Conservation (phyloP, 2,888 invertebrate species). For the Amblyteles armatorius region DNA sequence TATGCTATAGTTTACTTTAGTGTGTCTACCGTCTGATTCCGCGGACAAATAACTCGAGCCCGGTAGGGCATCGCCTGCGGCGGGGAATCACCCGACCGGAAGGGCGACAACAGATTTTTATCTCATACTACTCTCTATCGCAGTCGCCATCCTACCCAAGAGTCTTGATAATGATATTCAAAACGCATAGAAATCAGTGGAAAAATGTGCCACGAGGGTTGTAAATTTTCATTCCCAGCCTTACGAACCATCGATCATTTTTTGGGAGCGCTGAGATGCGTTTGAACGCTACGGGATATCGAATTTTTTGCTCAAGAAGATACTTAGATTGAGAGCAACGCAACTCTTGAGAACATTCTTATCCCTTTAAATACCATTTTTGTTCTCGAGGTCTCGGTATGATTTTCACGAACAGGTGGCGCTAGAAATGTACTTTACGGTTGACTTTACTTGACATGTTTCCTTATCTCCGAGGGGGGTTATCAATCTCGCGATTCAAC, state of each 20-base stretch:
- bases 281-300: neutral
- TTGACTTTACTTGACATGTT: neutral
- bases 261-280: slow-evolving; percentile 8
- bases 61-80: neutral
- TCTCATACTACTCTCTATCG: neutral
- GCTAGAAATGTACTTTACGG: neutral
- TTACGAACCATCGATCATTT: neutral
- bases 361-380: no score
- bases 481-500: neutral
- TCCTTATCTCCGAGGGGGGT: neutral
- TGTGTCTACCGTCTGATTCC: slow-evolving; percentile 24
- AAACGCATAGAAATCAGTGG: neutral
- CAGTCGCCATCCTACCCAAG: neutral
- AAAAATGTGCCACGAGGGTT: neutral
- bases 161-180: neutral
- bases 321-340: no score
- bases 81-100: slow-evolving; percentile 13
- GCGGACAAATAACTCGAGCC: slow-evolving; percentile 27
- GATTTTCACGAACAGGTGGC: neutral
- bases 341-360: no score
- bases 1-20: slow-evolving; percentile 30
- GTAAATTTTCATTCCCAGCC: neutral
- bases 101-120: slow-evolving; percentile 38
- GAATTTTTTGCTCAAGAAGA: no score
- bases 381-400: neutral